Percentiles rank a stretch among this genome's conserved stretches.
phyloP scores from a whole-genome alignment of 2,888 invertebrate genomes.

The Rhingia rostrata region DNA sequence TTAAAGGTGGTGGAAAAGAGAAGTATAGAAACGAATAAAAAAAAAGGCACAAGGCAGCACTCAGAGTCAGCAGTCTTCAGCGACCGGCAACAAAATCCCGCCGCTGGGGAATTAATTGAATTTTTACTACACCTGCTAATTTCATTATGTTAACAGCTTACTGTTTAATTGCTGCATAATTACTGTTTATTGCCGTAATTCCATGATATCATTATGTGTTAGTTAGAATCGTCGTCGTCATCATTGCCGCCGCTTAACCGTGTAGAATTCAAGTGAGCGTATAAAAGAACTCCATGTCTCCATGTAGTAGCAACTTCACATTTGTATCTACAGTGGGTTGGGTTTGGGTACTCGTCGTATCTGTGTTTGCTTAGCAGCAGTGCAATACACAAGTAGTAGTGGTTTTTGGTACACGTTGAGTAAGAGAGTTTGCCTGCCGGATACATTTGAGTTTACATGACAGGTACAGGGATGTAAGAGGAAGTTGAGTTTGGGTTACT shows the following conservation, averaged over 20 bases:
- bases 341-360: too few relatives aligned
- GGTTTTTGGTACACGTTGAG: too few relatives aligned
- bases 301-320: constrained; percentile 15
- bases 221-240: constrained; percentile 59
- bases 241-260: constrained; percentile 35
- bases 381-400: too few relatives aligned
- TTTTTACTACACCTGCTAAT: constrained; percentile 75
- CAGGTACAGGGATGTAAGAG: too few relatives aligned
- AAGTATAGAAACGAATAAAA: constrained; percentile 17
- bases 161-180: constrained; percentile 75
- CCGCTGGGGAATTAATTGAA: constrained; percentile 70
- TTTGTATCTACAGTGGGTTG: not conserved
- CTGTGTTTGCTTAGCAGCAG: too few relatives aligned
- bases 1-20: not conserved
- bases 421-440: too few relatives aligned
- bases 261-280: constrained; percentile 65
- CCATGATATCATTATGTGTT: constrained; percentile 74
- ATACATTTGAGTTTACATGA: too few relatives aligned
- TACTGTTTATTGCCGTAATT: constrained; percentile 75
- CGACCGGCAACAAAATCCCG: constrained; percentile 14
- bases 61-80: constrained; percentile 19
- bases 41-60: constrained; percentile 23
- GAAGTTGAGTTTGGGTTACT: too few relatives aligned
- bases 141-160: constrained; percentile 75
- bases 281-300: constrained; percentile 55